These are phyloP conservation scores for Campylomormyrus tamandua DNA, from an alignment of 2,113 vertebrate species.

Conservation along the genomic window DNA sequence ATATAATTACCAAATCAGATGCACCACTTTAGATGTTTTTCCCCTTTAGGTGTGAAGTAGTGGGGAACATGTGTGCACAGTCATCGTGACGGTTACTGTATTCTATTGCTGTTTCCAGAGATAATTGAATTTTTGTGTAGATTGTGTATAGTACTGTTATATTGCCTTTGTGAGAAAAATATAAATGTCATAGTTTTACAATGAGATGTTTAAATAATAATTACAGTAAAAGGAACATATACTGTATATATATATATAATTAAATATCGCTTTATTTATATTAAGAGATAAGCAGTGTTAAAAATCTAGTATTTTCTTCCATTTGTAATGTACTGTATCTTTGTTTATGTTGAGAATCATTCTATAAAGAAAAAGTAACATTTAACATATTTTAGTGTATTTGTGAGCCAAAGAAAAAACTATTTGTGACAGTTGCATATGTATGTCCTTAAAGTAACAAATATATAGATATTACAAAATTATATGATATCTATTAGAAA, in stretches of 20 bases:
- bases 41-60: slow-evolving; percentile 58
- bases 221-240: slow-evolving; percentile 46
- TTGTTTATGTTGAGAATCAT: slow-evolving; percentile 72
- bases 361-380: slow-evolving; percentile 61
- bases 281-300: slow-evolving; percentile 72
- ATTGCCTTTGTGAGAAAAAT: slow-evolving; percentile 68
- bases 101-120: slow-evolving; percentile 74
- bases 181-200: slow-evolving; percentile 79
- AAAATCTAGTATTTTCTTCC: slow-evolving; percentile 77
- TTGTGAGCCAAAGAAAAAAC: slow-evolving; percentile 93
- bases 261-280: slow-evolving; percentile 81
- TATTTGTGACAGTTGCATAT: slow-evolving; percentile 55
- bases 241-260: slow-evolving; percentile 65
- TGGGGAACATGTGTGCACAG: slow-evolving; percentile 59
- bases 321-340: slow-evolving; percentile 65
- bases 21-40: slow-evolving; percentile 53
- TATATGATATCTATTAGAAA: slow-evolving; percentile 40
- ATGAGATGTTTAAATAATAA: slow-evolving; percentile 60
- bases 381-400: slow-evolving; percentile 78
- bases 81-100: slow-evolving; percentile 64
- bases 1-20: slow-evolving; percentile 47
- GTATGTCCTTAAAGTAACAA: slow-evolving; percentile 65
- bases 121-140: slow-evolving; percentile 67
- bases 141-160: slow-evolving; percentile 82
- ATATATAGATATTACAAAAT: slow-evolving; percentile 43